phyloP scores from a whole-genome alignment of 2,113 vertebrate genomes.

The Callaeas wilsoni region DNA sequence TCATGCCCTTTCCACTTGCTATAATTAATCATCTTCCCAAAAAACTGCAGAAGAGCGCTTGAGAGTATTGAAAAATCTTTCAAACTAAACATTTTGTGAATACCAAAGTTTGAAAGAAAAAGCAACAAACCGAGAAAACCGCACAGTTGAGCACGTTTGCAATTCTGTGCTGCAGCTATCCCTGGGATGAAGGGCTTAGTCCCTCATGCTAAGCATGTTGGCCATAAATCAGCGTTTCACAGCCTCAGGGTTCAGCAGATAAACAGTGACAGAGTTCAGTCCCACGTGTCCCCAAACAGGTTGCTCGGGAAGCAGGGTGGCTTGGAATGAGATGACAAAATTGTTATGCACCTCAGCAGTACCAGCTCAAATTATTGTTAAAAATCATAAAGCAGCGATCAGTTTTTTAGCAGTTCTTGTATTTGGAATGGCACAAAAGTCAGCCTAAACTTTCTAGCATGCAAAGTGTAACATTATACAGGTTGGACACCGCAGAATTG shows the following conservation, averaged over 20 bases:
- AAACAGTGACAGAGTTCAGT: background rate
- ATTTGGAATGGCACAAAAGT: background rate
- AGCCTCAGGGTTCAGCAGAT: background rate
- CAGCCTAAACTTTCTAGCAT: background rate
- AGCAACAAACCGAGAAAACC: background rate
- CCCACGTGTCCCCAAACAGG: background rate
- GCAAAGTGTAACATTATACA: background rate
- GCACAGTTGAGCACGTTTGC: background rate
- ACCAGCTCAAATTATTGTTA: background rate
- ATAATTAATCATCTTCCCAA: background rate
- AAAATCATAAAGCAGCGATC: background rate
- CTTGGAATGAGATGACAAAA: background rate
- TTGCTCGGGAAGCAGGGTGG: background rate
- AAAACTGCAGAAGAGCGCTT: background rate
- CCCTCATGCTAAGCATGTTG: background rate
- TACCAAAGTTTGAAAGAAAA: background rate
- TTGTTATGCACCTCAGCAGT: background rate
- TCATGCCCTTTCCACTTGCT: constrained; percentile 45
- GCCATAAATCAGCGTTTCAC: background rate
- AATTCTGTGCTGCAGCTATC: background rate
- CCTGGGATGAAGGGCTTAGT: background rate
- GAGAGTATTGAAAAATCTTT: background rate
- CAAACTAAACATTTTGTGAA: background rate
- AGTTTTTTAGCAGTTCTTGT: background rate
- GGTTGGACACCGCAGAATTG: background rate